Evolutionary conservation across 2,888 invertebrate species (phyloP).

Genomic region (Autographa gamma): DNA sequence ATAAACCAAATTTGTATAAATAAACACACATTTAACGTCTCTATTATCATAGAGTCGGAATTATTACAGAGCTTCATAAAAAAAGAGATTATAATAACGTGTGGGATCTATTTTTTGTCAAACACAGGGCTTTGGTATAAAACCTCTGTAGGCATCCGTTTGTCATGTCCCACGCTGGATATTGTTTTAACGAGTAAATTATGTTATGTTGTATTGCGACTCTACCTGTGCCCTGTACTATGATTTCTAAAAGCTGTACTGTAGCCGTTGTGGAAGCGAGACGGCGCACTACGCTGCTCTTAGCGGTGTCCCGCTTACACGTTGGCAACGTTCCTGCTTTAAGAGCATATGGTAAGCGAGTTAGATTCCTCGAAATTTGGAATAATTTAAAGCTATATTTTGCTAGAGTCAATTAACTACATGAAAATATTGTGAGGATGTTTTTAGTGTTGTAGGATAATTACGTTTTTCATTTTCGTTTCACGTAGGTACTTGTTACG

Average conservation of each 20-base stretch:
- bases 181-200: not conserved
- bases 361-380: not conserved
- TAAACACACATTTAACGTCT: not conserved
- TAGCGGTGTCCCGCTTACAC: too few species aligned
- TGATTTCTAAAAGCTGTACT: too few species aligned
- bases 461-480: not conserved
- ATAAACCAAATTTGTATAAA: constrained; percentile 20
- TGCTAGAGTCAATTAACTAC: not conserved
- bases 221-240: too few species aligned
- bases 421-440: not conserved
- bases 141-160: not conserved
- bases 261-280: too few species aligned
- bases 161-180: not conserved
- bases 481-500: not conserved
- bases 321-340: too few species aligned
- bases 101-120: not conserved
- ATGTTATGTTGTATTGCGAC: not conserved
- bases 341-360: too few species aligned
- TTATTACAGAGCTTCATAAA: not conserved
- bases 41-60: not conserved
- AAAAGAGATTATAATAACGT: not conserved
- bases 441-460: not conserved
- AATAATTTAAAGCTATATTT: not conserved
- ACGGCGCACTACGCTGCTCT: too few species aligned
- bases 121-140: not conserved